Evolutionary conservation across 1,140 invertebrate species (phyloP).

Genomic region (Drosophila orena): DNA sequence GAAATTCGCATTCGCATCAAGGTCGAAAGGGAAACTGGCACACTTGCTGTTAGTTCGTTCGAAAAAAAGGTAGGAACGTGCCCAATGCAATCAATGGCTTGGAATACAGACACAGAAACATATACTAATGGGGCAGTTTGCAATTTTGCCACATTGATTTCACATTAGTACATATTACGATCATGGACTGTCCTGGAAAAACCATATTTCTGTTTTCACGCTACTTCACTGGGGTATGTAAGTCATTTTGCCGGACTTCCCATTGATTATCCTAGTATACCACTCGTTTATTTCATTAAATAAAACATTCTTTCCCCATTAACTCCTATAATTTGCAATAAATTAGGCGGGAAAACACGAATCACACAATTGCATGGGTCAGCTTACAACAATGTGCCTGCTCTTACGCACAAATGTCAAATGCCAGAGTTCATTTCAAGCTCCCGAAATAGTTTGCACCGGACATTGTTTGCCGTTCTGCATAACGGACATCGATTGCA

Average conservation of each 20-base stretch:
- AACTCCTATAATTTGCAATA: too few species aligned
- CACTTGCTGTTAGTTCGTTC: slow-evolving; percentile 2
- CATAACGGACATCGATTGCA: slow-evolving; percentile 52
- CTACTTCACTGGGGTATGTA: too few species aligned
- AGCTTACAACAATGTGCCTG: neutral
- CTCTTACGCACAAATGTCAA: neutral
- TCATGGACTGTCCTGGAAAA: neutral
- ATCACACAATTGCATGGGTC: neutral
- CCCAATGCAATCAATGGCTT: neutral
- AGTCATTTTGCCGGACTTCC: too few species aligned
- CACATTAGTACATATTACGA: neutral
- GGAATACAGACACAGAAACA: neutral
- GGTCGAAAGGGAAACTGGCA: slow-evolving; percentile 1
- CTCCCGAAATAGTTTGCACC: slow-evolving; percentile 24
- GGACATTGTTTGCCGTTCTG: slow-evolving; percentile 16
- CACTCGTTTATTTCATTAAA: neutral
- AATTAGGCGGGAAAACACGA: neutral
- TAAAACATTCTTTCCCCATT: too few species aligned
- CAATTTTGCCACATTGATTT: neutral
- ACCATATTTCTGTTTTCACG: neutral
- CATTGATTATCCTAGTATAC: too few species aligned
- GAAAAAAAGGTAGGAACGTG: slow-evolving; percentile 21
- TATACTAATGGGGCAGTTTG: neutral
- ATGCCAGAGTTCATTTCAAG: slow-evolving; percentile 26
- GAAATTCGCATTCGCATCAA: slow-evolving; percentile 8